Conservation (phyloP, 35 echinoderm and acorn worm genomes). For the Lytechinus pictus region DNA sequence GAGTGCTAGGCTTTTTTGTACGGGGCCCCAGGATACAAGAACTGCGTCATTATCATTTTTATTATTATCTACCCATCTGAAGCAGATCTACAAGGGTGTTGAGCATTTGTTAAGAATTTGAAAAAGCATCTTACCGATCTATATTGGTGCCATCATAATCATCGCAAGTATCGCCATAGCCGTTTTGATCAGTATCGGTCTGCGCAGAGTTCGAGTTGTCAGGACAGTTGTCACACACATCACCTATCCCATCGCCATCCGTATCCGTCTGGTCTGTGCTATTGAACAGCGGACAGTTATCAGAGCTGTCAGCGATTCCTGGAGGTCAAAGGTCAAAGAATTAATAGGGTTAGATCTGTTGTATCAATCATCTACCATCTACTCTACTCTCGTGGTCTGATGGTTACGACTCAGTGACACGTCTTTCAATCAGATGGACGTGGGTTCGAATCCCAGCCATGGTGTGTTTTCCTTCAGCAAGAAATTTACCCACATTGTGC, state of each 20-base stretch:
- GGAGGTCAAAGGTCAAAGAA: neutral
- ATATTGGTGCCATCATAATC: conserved; percentile 64
- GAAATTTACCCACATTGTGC: too few relatives aligned
- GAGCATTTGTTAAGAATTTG: neutral
- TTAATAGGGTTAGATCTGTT: neutral
- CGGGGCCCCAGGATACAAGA: too few relatives aligned
- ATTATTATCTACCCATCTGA: too few relatives aligned
- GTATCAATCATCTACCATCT: too few relatives aligned
- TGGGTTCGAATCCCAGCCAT: too few relatives aligned
- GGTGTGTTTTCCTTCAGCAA: too few relatives aligned
- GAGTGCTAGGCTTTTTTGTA: too few relatives aligned
- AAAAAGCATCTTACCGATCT: conserved; percentile 62
- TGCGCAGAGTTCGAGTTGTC: conserved; percentile 71
- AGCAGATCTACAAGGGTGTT: too few relatives aligned
- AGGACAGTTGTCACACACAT: conserved; percentile 86
- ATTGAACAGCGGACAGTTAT: conserved; percentile 69
- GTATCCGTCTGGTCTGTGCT: conserved; percentile 71
- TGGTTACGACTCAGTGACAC: too few relatives aligned
- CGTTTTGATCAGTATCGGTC: conserved; percentile 83
- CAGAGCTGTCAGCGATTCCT: conserved; percentile 41
- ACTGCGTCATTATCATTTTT: too few relatives aligned
- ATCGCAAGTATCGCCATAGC: conserved; percentile 88
- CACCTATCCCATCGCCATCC: conserved; percentile 77
- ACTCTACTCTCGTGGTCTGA: too few relatives aligned
- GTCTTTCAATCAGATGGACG: too few relatives aligned